Conservation (phyloP, 2,113 vertebrate genomes). For the Sceloporus undulatus region DNA sequence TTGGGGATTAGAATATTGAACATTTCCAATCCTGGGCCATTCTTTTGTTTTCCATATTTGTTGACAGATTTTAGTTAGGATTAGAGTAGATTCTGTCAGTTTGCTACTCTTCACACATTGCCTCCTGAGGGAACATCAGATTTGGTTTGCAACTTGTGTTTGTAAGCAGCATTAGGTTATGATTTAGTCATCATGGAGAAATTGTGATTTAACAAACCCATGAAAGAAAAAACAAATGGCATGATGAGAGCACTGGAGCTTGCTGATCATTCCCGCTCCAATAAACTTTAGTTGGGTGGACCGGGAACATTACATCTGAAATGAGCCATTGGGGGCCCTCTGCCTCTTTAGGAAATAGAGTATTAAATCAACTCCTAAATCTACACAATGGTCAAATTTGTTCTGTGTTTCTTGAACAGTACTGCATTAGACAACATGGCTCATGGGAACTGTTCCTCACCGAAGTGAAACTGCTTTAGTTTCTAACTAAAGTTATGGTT, state of each 20-base stretch:
- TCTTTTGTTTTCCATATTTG: too few species aligned
- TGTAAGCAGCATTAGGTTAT: neutral
- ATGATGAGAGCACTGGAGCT: neutral
- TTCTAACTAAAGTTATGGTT: neutral
- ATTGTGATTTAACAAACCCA: neutral
- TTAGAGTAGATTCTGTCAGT: too few species aligned
- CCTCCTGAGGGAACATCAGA: too few species aligned
- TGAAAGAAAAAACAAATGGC: neutral
- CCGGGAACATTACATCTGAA: neutral
- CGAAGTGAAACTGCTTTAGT: neutral
- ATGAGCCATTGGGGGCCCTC: neutral
- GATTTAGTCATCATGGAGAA: neutral
- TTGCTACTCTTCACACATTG: too few species aligned
- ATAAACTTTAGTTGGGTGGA: neutral
- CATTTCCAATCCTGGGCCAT: too few species aligned
- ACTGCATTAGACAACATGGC: slow-evolving; percentile 6
- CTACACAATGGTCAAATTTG: neutral
- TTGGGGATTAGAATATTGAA: too few species aligned
- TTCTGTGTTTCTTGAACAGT: slow-evolving; percentile 21
- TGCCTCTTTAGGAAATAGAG: neutral
- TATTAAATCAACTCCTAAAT: slow-evolving; percentile 19
- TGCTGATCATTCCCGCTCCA: neutral
- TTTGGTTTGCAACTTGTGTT: neutral
- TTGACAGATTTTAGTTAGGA: too few species aligned
- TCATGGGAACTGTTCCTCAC: neutral